Conservation (phyloP, 2,888 invertebrate species). For the Tholera decimalis region DNA sequence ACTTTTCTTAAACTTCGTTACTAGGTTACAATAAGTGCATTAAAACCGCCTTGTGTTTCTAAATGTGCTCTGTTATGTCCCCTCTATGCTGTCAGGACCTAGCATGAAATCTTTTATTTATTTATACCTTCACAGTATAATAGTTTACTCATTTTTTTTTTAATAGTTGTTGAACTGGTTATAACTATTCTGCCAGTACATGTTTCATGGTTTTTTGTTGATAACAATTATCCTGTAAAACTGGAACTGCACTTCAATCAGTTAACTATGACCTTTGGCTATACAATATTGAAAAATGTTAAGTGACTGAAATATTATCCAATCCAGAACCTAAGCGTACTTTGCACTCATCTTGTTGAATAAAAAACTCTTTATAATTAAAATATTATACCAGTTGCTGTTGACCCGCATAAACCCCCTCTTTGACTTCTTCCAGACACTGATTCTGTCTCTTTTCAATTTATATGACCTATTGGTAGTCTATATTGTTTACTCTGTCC, state of each 20-base stretch:
- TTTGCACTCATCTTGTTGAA: neutral
- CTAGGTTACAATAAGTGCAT: conserved; percentile 19
- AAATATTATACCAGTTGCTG: too few species aligned
- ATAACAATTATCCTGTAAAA: neutral
- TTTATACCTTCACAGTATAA: conserved; percentile 9
- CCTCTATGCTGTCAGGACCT: conserved; percentile 21
- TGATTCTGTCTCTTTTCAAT: neutral
- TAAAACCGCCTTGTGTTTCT: conserved; percentile 18
- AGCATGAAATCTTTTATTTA: conserved; percentile 42
- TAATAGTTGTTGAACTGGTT: too few species aligned
- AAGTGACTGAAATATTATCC: neutral
- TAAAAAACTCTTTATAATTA: neutral
- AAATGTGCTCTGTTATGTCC: conserved; percentile 14
- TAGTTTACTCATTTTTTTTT: neutral
- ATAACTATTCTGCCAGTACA: too few species aligned
- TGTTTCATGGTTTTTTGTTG: conserved; percentile 22
- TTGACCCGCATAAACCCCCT: neutral
- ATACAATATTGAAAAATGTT: too few species aligned
- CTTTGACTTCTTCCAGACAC: neutral
- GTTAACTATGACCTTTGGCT: neutral
- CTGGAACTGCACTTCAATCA: neutral
- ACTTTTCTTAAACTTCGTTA: conserved; percentile 10
- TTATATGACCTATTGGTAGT: neutral
- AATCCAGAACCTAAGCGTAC: neutral
- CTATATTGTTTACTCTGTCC: neutral